Conservation (phyloP, 2,797 vertebrate species). For the Cuniculus paca region DNA sequence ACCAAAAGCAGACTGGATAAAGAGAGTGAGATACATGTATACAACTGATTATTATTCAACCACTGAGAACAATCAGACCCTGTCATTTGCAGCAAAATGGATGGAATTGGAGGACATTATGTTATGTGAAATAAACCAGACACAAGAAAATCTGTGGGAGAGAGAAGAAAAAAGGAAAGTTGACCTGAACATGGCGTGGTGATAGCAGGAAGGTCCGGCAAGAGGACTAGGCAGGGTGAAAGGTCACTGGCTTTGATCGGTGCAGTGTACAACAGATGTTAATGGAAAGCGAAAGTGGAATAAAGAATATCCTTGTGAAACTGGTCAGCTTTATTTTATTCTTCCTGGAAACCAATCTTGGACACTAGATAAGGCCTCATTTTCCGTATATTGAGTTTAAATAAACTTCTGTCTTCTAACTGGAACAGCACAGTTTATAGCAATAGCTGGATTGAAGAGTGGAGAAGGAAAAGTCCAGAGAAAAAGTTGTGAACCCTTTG, state of each 20-base stretch:
- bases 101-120: not conserved
- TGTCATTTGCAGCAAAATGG: not conserved
- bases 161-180: not conserved
- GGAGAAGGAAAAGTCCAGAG: not conserved
- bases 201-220: not conserved
- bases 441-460: not conserved
- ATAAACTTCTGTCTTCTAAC: not conserved
- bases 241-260: not conserved
- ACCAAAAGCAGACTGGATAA: not conserved
- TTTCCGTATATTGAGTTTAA: slow-evolving; percentile 66
- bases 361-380: slow-evolving; percentile 50
- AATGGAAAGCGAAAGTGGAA: slow-evolving; percentile 4
- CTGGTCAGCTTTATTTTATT: slow-evolving; percentile 75
- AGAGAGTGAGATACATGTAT: not conserved
- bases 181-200: not conserved
- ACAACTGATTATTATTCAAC: not conserved
- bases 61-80: not conserved
- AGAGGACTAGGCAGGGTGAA: not conserved
- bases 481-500: not conserved
- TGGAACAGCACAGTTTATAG: not conserved
- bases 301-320: slow-evolving; percentile 54
- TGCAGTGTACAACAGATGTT: not conserved
- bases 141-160: not conserved
- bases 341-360: slow-evolving; percentile 74
- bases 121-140: not conserved